phyloP scores from a whole-genome alignment of 2,888 invertebrate species.

The Venusia cambrica region DNA sequence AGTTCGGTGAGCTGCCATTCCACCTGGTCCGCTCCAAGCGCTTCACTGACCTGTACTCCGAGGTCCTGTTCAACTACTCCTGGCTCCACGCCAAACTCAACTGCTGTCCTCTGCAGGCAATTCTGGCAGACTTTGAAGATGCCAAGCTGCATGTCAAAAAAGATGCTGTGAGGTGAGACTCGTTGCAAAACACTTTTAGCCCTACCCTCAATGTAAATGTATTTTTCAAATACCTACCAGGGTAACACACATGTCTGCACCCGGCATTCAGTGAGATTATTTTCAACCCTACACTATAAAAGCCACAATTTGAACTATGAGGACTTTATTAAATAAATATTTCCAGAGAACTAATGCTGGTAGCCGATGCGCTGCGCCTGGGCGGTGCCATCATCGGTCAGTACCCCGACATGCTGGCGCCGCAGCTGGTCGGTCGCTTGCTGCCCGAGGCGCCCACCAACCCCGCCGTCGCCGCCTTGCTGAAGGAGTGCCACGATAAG shows the following conservation, averaged over 20 bases:
- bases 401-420: slow-evolving; percentile 97
- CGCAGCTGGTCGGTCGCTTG: slow-evolving; percentile 94
- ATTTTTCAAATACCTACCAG: too few relatives aligned
- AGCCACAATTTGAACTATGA: too few relatives aligned
- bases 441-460: slow-evolving; percentile 87
- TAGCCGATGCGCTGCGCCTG: slow-evolving; percentile 95
- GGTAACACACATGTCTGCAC: too few relatives aligned
- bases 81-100: slow-evolving; percentile 98
- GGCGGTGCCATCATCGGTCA: slow-evolving; percentile 96
- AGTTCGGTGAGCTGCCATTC: slow-evolving; percentile 97
- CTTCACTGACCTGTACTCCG: slow-evolving; percentile 93
- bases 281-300: too few relatives aligned
- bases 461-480: slow-evolving; percentile 91
- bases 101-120: slow-evolving; percentile 96
- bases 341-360: slow-evolving; percentile 91
- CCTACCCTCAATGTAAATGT: too few relatives aligned
- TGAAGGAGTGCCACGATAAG: slow-evolving; percentile 94
- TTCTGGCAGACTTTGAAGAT: slow-evolving; percentile 97
- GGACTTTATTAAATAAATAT: too few relatives aligned
- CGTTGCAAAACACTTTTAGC: too few relatives aligned
- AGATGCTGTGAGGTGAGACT: slow-evolving; percentile 86
- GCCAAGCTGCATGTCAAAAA: slow-evolving; percentile 91
- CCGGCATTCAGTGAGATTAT: too few relatives aligned
- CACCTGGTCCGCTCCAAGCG: slow-evolving; percentile 95
- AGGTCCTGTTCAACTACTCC: slow-evolving; percentile 97